Conservation (phyloP, 2,113 vertebrate species). For the Cyprinodon tularosa region DNA sequence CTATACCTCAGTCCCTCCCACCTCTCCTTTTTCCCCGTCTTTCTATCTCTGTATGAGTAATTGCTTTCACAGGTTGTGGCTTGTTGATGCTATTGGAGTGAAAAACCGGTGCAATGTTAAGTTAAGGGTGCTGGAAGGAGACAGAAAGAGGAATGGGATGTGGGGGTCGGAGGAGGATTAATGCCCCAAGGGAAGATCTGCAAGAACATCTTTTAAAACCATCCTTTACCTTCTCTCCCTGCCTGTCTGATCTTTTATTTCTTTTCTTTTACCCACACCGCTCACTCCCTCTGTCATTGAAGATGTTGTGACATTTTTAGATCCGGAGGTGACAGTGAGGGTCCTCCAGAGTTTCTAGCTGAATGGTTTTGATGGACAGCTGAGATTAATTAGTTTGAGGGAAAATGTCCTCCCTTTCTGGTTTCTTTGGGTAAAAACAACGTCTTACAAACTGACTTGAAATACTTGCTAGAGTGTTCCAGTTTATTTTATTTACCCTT, state of each 20-base stretch:
- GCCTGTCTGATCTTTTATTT: conserved; percentile 24
- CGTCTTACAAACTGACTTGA: conserved; percentile 11
- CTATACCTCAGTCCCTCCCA: conserved; percentile 57
- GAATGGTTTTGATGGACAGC: conserved; percentile 51
- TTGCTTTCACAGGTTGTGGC: conserved; percentile 75
- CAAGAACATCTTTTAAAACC: conserved; percentile 42
- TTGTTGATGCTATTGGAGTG: conserved; percentile 68
- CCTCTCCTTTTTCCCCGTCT: conserved; percentile 42
- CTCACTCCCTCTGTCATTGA: conserved; percentile 28
- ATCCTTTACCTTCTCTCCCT: conserved; percentile 15
- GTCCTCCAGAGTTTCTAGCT: conserved; percentile 24
- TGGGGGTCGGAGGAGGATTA: conserved; percentile 56
- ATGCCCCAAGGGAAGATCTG: conserved; percentile 60
- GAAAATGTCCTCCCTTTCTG: conserved; percentile 20
- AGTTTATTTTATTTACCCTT: neutral
- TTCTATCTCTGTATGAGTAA: conserved; percentile 59
- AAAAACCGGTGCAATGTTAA: conserved; percentile 60
- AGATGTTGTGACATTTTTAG: conserved; percentile 51
- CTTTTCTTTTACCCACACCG: neutral
- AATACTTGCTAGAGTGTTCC: conserved; percentile 28
- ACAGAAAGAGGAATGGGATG: conserved; percentile 55
- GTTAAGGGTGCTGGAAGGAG: conserved; percentile 61
- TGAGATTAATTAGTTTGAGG: conserved; percentile 41
- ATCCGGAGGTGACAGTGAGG: conserved; percentile 37
- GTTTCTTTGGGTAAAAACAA: conserved; percentile 12